Base-by-base conservation (phyloP, 2,113 vertebrate species). In the Formicarius rufipectus region DNA sequence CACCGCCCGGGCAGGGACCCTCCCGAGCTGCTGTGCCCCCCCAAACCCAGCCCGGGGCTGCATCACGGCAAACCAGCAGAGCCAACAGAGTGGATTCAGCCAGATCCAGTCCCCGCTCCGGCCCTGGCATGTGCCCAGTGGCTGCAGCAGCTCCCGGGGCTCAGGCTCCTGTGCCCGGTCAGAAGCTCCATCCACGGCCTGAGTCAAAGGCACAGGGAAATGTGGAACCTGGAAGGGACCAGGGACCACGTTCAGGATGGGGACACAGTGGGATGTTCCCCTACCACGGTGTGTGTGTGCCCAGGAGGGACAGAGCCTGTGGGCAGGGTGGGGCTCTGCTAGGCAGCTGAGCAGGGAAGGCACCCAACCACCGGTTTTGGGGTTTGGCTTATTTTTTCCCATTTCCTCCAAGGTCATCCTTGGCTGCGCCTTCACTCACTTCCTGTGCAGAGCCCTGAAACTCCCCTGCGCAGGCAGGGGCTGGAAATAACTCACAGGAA, bases 71-170 rank as follows among this genome's bases (percentile, higher is more conserved):
- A 59, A 42, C 13, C 16, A 12, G 5, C 28, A 42, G 64, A 28
- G 5, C 6, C 8, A 3, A 4, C 53, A 30, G 3, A 33, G 4
- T 25, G 33, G 27, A 35, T 59, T 44, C 52, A 42, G n/a, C 7
- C 2, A 9, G 45, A 45, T 8, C 58, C 33, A 27, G 52, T 7
- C 30, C 45, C 67, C 12, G 58, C 8, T 4, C 10, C 0, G 2
- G 35, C 22, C 1, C 5, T 0, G 0, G 63, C 0, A 2, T 14
- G 14, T 0, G 7, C 7, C 35, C 0, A 14, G 28, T 10, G 10
- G 47, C 31, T 7, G 42, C 62, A 7, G 45, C 56, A 52, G 60
- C 50, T 47, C 45, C 19, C 2, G 0, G 39, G 20, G 53, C 9
- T 53, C 44, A 8, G 49, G 33, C 39, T 69, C 58, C n/a, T 1